Percentiles rank a stretch among this genome's conserved stretches.
phyloP scores from a whole-genome alignment of 1,140 invertebrate species.

The Papilio aristodemus region DNA sequence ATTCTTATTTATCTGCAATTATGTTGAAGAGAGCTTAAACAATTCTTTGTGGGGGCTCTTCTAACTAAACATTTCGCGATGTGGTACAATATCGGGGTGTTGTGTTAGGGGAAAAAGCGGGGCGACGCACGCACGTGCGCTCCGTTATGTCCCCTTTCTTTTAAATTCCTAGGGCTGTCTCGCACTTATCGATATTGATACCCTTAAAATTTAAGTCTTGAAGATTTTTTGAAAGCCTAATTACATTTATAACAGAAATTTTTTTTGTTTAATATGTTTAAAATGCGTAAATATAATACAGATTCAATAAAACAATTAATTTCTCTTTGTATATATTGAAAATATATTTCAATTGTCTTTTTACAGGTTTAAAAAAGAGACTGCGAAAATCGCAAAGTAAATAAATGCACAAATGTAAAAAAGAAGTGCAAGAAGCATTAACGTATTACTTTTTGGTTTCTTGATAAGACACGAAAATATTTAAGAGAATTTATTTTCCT shows the following conservation, averaged over 20 bases:
- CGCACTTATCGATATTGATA: conserved; percentile 36
- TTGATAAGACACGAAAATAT: background rate
- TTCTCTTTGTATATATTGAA: too few relatives aligned
- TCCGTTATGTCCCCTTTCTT: conserved; percentile 55
- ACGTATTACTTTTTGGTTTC: background rate
- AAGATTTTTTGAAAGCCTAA: too few relatives aligned
- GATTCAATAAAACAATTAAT: too few relatives aligned
- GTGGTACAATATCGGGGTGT: conserved; percentile 56
- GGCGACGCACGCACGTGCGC: conserved; percentile 64
- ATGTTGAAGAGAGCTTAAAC: conserved; percentile 57
- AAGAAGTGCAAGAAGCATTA: too few relatives aligned
- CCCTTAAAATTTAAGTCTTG: too few relatives aligned
- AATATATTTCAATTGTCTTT: too few relatives aligned
- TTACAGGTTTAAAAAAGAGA: background rate
- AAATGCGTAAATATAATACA: too few relatives aligned
- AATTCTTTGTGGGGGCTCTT: conserved; percentile 44
- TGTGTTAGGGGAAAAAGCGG: conserved; percentile 47
- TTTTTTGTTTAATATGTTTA: too few relatives aligned
- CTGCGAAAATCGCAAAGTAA: background rate
- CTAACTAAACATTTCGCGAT: conserved; percentile 62
- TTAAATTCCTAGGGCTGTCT: background rate
- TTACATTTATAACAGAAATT: too few relatives aligned
- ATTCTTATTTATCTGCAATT: conserved; percentile 73
- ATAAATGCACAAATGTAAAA: background rate
- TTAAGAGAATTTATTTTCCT: too few relatives aligned